Percentiles rank a stretch among this genome's conserved stretches.
phyloP scores from a whole-genome alignment of 2,888 invertebrate genomes.

The Drosophila cognata region DNA sequence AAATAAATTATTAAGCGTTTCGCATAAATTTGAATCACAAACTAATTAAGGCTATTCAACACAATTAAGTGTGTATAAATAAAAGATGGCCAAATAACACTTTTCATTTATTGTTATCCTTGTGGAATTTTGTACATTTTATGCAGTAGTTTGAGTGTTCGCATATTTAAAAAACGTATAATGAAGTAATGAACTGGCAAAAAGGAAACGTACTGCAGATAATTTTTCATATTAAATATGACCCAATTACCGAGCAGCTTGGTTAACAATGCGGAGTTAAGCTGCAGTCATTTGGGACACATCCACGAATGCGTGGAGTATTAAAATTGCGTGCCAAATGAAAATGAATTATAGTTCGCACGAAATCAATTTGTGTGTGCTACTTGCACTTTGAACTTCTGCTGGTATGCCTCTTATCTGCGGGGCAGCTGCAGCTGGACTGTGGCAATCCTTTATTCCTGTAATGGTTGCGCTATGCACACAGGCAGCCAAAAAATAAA shows the following conservation, averaged over 20 bases:
- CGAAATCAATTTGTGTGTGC: constrained; percentile 68
- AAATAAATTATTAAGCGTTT: constrained; percentile 6
- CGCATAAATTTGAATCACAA: constrained; percentile 28
- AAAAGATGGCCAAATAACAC: neutral
- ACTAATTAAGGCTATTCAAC: constrained; percentile 6
- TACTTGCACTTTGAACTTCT: constrained; percentile 1
- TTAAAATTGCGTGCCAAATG: constrained; percentile 40
- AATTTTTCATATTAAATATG: neutral
- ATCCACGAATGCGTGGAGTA: constrained; percentile 13
- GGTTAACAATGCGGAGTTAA: neutral
- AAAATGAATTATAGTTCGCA: constrained; percentile 57
- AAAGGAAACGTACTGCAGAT: neutral
- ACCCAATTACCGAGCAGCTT: neutral
- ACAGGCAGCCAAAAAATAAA: neutral
- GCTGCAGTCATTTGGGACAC: neutral
- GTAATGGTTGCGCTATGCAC: constrained; percentile 51
- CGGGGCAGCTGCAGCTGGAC: neutral
- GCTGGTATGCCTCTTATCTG: neutral
- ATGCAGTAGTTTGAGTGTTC: neutral
- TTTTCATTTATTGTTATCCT: neutral
- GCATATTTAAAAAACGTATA: neutral
- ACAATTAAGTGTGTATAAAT: constrained; percentile 9
- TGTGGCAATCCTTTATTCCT: neutral
- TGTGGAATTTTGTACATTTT: neutral
- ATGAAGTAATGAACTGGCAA: neutral